Evolutionary conservation across 2,113 vertebrate genomes (phyloP).

Genomic region (Eurypyga helias): DNA sequence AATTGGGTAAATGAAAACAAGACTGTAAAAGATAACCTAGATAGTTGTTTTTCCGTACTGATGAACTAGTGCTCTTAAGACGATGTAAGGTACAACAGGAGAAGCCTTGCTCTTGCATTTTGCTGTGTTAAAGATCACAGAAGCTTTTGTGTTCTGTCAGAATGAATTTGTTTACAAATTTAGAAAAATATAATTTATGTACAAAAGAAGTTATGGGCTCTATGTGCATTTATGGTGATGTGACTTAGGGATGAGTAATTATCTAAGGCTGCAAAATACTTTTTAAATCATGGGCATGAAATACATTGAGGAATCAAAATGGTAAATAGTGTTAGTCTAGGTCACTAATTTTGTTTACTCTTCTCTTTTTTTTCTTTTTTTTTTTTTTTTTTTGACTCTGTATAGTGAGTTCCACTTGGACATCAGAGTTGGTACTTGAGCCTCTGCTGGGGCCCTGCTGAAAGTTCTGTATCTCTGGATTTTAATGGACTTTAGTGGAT

Average conservation of each 20-base stretch:
- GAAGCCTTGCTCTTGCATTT: background rate
- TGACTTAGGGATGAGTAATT: background rate
- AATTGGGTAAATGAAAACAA: background rate
- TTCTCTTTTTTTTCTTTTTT: too few species aligned
- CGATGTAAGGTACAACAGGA: background rate
- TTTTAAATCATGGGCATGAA: background rate
- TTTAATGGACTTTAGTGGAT: background rate
- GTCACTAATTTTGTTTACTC: background rate
- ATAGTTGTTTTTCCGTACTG: background rate
- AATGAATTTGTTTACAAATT: background rate
- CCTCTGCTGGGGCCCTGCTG: fast-evolving
- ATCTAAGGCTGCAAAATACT: background rate
- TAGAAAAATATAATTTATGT: background rate
- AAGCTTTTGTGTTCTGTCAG: background rate
- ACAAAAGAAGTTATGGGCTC: background rate
- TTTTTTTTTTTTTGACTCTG: background rate
- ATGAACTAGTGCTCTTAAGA: background rate
- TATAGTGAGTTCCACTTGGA: background rate
- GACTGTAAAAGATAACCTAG: background rate
- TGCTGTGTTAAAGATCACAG: background rate
- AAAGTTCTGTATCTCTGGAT: background rate
- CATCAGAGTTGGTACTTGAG: background rate
- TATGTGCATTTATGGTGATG: background rate
- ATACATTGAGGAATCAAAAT: background rate
- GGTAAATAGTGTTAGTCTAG: background rate